These are phyloP conservation scores for Meteorus colon DNA, from an alignment of 2,888 invertebrate genomes.

Conservation along the genomic window DNA sequence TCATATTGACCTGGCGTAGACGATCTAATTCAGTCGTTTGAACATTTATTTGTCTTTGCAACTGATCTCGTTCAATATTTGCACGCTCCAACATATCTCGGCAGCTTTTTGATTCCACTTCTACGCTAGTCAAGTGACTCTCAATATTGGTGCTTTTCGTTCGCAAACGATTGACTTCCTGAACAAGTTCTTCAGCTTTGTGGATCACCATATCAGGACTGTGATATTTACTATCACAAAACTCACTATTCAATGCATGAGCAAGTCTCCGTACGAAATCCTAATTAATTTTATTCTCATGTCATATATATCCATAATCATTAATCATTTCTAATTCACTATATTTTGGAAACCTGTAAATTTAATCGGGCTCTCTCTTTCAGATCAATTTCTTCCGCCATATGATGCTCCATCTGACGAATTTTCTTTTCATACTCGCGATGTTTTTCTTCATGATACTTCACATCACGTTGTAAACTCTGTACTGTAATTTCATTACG, in stretches of 20 bases:
- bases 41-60: conserved; percentile 83
- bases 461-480: conserved; percentile 83
- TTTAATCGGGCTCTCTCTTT: conserved; percentile 80
- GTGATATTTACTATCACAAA: conserved; percentile 79
- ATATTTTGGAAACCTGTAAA: conserved; percentile 58
- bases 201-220: conserved; percentile 82
- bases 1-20: conserved; percentile 77
- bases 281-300: conserved; percentile 71
- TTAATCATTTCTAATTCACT: conserved; percentile 1
- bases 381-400: conserved; percentile 83
- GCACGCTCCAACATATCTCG: conserved; percentile 80
- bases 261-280: conserved; percentile 84
- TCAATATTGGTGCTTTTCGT: conserved; percentile 74
- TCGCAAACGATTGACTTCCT: conserved; percentile 81
- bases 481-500: conserved; percentile 83
- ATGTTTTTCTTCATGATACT: conserved; percentile 83
- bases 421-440: conserved; percentile 86
- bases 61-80: conserved; percentile 82
- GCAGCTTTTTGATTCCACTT: conserved; percentile 80
- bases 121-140: conserved; percentile 75
- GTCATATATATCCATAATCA: not conserved
- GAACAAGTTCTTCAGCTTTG: conserved; percentile 85
- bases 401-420: conserved; percentile 82
- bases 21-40: conserved; percentile 84
- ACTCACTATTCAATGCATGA: conserved; percentile 82